Percentiles rank a stretch among this genome's conserved stretches.
These are phyloP conservation scores for Halcyon smyrnensis DNA, from an alignment of 2,797 vertebrate species.

Conservation along the genomic window DNA sequence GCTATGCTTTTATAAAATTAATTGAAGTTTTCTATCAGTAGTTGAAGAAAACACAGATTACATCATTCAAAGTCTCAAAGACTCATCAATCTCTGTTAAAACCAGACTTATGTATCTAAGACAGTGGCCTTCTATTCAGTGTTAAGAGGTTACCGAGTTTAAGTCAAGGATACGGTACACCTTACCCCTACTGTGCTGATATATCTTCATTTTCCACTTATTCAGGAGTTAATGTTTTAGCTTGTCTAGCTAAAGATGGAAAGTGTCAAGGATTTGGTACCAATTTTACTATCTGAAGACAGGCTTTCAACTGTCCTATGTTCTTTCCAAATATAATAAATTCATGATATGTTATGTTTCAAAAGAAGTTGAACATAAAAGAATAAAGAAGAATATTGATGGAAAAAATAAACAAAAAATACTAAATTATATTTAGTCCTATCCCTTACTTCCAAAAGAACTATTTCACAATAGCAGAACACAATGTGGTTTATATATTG, in stretches of 20 bases:
- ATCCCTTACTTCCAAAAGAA: not conserved
- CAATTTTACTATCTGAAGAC: not conserved
- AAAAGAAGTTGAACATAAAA: not conserved
- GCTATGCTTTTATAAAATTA: not conserved
- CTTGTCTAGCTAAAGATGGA: not conserved
- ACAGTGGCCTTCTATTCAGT: not conserved
- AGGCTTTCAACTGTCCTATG: not conserved
- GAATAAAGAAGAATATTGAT: not conserved
- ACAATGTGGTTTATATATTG: not conserved
- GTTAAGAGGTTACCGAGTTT: not conserved
- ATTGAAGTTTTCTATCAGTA: not conserved
- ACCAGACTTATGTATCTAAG: not conserved
- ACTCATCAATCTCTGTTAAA: not conserved
- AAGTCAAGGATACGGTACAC: not conserved
- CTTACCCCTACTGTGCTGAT: not conserved
- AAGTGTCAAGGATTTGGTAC: not conserved
- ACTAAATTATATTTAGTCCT: not conserved
- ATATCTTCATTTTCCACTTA: not conserved
- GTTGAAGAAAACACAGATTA: not conserved
- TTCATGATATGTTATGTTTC: accelerated
- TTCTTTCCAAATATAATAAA: not conserved
- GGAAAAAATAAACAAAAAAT: not conserved
- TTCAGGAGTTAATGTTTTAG: not conserved
- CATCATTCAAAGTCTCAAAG: not conserved
- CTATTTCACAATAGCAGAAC: not conserved